Base-by-base conservation (phyloP, 1,140 invertebrate genomes). In the Myzus persicae region DNA sequence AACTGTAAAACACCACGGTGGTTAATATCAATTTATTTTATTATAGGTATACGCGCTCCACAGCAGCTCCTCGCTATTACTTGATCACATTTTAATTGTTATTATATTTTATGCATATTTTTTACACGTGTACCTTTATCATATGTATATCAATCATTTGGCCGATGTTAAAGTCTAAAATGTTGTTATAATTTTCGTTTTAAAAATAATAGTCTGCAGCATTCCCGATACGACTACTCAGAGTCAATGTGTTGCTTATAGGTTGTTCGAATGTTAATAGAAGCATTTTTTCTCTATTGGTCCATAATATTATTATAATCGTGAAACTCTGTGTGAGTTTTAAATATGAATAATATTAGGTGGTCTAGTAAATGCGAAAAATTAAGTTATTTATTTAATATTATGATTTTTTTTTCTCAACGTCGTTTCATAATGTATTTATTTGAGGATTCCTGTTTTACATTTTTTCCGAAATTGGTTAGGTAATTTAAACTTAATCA, bases 1-100 rank as follows among this genome's bases (percentile, higher is more conserved):
- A 87, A 87, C 84, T 87, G 84, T 87, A 87, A 87, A 87, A 87
- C 59, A 76, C 59, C 31, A n/a, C 26, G 42, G 84, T n/a, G 40
- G 42, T 46, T 40, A 42, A 84, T 87, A 87, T 87, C 40, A 46
- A 44, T 76, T 76, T 76, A n/a, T 76, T n/a, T 18, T 76, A 48
- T 18, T 11, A 48, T 48, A 48, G 36, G 36, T 42, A 46, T 26
- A 6, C 11, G 40, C 31, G 40, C 11, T 1, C 26, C 31, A 7
- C 40, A 18, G 2, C n/a, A 76, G 59, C 59, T 76, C 11, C 59
- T 76, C 59, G 31, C 31, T 76, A 76, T 36, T 76, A 76, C 59
- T 76, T 76, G 22, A 67, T 31, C 26, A 18, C 18, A 76, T n/a
- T 76, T 76, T n/a, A 76, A 76, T 67, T n/a, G n/a, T 76, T 67